Base-by-base conservation (phyloP, 1,140 invertebrate species). In the Drosophila elegans region DNA sequence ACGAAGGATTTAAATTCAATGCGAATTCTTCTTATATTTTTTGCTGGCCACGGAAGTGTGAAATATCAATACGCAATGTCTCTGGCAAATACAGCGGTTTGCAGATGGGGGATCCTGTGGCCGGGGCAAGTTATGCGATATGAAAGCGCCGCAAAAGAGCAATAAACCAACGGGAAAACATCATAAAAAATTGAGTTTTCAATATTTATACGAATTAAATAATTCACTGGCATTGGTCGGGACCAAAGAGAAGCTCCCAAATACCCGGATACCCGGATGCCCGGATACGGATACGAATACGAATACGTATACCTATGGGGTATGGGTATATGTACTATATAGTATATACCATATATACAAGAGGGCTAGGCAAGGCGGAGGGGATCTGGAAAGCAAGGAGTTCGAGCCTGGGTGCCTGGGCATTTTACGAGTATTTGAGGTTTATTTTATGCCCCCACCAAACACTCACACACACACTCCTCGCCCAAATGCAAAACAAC, bases 181-280 rank as follows among this genome's bases (percentile, higher is more conserved):
- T 73, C 80, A 83, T 89, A 89, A 86, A 89, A 89, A 86, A 86
- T 86, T 59, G 75, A 89, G 79, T 86, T 86, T 86, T 86, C 83
- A 89, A 86, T 89, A 86, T 86, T 83, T 86, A 89, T 86, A 64
- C 83, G 83, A 89, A 89, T 83, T 89, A 88, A 88, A 88, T 88
- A 89, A 88, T 83, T 88, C 79, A 88, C 80, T 75, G 66, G 72
- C 71, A 49, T 67, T 57, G 74, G 62, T 49, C 67, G 16, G 72
- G 72, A 42, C 52, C 71, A 57, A 16, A 53, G 45, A 44, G 41
- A 32, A 41, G 67, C n/a, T 21, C n/a, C 21, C 52, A 42, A 25
- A 39, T 7, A 32, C 29, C 29, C 29, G 29, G 38, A 29, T 5
- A 13, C 42, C 16, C 16, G 16, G 16, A 46, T 21, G 16, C 29